Evolutionary conservation across 1,140 invertebrate genomes (phyloP), one percentile per base, ranked within the genome.

Genomic region (Drosophila lacertosa): DNA sequence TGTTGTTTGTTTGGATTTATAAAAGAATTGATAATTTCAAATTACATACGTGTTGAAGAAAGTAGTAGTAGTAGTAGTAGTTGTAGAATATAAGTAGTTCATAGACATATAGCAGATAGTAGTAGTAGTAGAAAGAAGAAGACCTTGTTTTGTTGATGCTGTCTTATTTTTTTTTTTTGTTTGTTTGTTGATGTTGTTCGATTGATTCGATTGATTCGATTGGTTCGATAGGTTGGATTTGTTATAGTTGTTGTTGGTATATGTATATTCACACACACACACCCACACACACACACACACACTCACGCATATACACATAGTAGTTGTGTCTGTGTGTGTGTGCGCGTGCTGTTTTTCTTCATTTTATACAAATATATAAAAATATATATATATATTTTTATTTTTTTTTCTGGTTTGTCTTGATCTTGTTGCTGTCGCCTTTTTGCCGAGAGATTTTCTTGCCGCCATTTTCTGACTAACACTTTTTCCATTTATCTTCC

Each of bases 1-100:
- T n/a, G n/a, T n/a, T n/a, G n/a, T n/a, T n/a, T n/a, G n/a, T n/a
- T 44, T 37, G 51, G 35, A 35, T 67, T 45, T 60, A 13, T 29
- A 33, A 2, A 45, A 69, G 42, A 65, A 58, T 53, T 62, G 22
- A 72, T 24, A 68, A 59, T 62, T 59, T 44, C 16, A 72, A 65
- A 51, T 83, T 69, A 76, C 80, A 68, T 77, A 86, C 80, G 67
- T 77, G 62, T 70, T 76, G 76, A 48, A 60, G 69, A 59, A 62
- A 45, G 54, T 82, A 67, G 59, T 69, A 77, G 62, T 53, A 54
- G 54, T 54, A 59, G 53, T 40, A 47, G 64, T 40, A 60, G 63
- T 55, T 44, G 26, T 50, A 54, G 42, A 53, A 39, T 40, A 16
- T 26, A 24, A 54, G 44, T 55, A 55, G 32, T 55, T 45, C 60